phyloP scores from a whole-genome alignment of 2,888 invertebrate genomes.

The Perizoma flavofasciatum region DNA sequence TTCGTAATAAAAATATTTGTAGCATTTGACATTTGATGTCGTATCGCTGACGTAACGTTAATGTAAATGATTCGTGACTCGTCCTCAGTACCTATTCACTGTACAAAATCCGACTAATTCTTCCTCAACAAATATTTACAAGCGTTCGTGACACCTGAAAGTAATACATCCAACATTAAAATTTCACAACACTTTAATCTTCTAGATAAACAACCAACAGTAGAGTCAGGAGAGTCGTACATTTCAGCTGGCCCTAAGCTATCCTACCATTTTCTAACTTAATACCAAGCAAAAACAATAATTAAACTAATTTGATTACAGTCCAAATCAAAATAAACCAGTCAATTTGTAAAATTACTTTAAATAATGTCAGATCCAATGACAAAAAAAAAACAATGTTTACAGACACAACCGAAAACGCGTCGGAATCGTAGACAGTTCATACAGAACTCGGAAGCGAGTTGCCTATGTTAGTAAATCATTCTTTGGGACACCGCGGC shows the following conservation, averaged over 20 bases:
- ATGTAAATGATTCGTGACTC: no score
- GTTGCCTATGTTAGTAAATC: slow-evolving; percentile 66
- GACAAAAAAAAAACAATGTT: slow-evolving; percentile 38
- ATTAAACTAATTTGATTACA: slow-evolving; percentile 56
- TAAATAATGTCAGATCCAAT: slow-evolving; percentile 56
- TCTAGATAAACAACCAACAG: slow-evolving; percentile 68
- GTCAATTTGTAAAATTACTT: slow-evolving; percentile 42
- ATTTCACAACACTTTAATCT: slow-evolving; percentile 72
- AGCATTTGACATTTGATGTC: no score
- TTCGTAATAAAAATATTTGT: no score
- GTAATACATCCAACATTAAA: slow-evolving; percentile 69
- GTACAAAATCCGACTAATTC: slow-evolving; percentile 62
- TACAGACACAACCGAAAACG: slow-evolving; percentile 41
- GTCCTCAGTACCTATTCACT: slow-evolving; percentile 49
- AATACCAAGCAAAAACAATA: slow-evolving; percentile 65
- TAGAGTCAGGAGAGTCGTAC: slow-evolving; percentile 53
- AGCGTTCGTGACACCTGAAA: slow-evolving; percentile 54
- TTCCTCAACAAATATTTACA: slow-evolving; percentile 45
- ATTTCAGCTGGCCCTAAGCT: slow-evolving; percentile 63
- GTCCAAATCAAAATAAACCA: slow-evolving; percentile 47
- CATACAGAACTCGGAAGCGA: slow-evolving; percentile 51
- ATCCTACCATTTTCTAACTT: slow-evolving; percentile 59
- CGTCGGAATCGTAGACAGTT: slow-evolving; percentile 43
- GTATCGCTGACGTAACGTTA: no score
- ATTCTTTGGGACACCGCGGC: slow-evolving; percentile 81